Evolutionary conservation across 2,888 invertebrate genomes (phyloP).

Genomic region (Euphydryas editha): DNA sequence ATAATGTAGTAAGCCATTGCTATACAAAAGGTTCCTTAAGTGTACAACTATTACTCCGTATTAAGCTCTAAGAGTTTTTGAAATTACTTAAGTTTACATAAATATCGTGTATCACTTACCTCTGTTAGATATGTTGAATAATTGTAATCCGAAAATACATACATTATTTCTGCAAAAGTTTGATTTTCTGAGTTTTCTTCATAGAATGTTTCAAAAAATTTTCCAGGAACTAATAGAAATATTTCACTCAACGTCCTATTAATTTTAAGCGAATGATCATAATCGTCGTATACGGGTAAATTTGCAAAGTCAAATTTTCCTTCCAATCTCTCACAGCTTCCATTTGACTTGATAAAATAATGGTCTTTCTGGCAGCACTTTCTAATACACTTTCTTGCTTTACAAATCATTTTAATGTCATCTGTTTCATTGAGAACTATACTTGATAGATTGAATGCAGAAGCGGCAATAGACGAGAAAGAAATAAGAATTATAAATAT

Average conservation of each 20-base stretch:
- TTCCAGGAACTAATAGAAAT: conserved; percentile 15
- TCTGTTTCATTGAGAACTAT: not conserved
- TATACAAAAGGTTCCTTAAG: too few relatives aligned
- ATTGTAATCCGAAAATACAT: not conserved
- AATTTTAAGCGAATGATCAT: not conserved
- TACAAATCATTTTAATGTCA: conserved; percentile 7
- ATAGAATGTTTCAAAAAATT: not conserved
- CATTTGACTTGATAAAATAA: not conserved
- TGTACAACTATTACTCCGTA: too few relatives aligned
- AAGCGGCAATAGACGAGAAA: not conserved
- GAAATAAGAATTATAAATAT: not conserved
- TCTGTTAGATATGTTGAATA: conserved; percentile 10
- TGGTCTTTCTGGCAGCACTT: conserved; percentile 16
- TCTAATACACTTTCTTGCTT: conserved; percentile 8
- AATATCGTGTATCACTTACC: conserved; percentile 14
- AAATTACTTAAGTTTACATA: not conserved
- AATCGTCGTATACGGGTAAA: conserved; percentile 16
- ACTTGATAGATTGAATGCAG: not conserved
- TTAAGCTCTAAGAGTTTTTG: too few relatives aligned
- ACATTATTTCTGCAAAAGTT: conserved; percentile 1
- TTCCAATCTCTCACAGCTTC: not conserved
- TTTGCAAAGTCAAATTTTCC: conserved; percentile 14
- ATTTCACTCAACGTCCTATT: conserved; percentile 4
- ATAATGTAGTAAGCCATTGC: too few relatives aligned
- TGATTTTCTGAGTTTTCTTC: too few relatives aligned